These are phyloP conservation scores for Bryconaethiops microstoma DNA, from an alignment of 2,797 vertebrate genomes.

Conservation along the genomic window DNA sequence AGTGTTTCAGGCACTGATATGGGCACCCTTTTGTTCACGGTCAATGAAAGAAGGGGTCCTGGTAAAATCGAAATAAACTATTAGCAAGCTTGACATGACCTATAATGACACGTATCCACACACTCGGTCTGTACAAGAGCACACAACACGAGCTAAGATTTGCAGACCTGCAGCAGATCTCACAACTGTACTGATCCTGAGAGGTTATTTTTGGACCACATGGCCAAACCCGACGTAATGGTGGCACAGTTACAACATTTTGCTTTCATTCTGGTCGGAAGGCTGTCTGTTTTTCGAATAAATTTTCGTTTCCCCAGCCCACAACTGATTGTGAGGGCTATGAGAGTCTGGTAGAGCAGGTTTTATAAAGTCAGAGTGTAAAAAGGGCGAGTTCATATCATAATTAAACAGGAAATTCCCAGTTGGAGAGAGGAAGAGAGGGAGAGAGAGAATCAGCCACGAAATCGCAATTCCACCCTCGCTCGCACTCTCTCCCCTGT, in stretches of 20 bases:
- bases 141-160: background rate
- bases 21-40: slow-evolving; percentile 63
- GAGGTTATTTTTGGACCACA: background rate
- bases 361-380: background rate
- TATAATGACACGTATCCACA: background rate
- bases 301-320: too few species aligned
- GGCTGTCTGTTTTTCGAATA: background rate
- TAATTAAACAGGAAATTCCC: slow-evolving; percentile 48
- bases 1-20: slow-evolving; percentile 50
- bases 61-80: slow-evolving; percentile 19
- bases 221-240: background rate
- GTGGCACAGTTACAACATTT: too few species aligned
- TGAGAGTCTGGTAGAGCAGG: background rate
- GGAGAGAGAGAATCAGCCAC: background rate
- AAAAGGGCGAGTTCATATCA: slow-evolving; percentile 22
- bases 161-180: too few species aligned
- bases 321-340: background rate
- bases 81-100: background rate
- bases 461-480: slow-evolving; percentile 46
- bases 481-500: slow-evolving; percentile 45
- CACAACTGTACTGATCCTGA: background rate
- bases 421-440: slow-evolving; percentile 22
- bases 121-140: background rate
- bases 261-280: too few species aligned
- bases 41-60: slow-evolving; percentile 49